Percentiles rank a stretch among this genome's conserved stretches.
Conservation (phyloP, 2,113 vertebrate genomes). For the Cromileptes altivelis region DNA sequence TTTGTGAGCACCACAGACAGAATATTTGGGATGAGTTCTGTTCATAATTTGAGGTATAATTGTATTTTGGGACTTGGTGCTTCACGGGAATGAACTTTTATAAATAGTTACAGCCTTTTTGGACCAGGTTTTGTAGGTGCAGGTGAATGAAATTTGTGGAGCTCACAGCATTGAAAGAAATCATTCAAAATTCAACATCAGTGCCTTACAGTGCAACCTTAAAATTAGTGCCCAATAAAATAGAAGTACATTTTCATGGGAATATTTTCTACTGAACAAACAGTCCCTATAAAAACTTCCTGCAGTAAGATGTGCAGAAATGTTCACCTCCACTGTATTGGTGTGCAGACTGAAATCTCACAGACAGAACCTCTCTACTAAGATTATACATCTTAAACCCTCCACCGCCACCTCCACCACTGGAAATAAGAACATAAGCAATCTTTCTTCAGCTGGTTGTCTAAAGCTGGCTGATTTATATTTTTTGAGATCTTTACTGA, state of each 20-base stretch:
- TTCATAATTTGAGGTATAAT: neutral
- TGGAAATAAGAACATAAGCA: too few species aligned
- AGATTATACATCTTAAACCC: too few species aligned
- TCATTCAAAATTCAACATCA: neutral
- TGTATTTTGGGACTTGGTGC: neutral
- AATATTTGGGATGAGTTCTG: neutral
- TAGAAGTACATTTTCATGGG: neutral
- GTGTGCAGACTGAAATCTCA: neutral
- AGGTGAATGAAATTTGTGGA: too few species aligned
- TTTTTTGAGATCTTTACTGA: too few species aligned
- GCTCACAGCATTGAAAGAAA: too few species aligned
- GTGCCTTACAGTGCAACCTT: too few species aligned
- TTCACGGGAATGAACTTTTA: neutral
- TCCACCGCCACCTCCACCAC: too few species aligned
- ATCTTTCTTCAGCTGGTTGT: too few species aligned
- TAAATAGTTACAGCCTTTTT: too few species aligned
- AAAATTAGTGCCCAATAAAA: neutral
- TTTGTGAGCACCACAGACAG: neutral
- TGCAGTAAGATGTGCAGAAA: neutral
- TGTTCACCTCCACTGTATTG: neutral
- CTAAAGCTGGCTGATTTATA: too few species aligned
- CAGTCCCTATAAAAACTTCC: neutral
- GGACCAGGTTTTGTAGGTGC: too few species aligned
- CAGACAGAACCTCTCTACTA: too few species aligned
- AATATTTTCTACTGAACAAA: neutral